Percentiles rank a stretch among this genome's conserved stretches.
Conservation (phyloP, 1,140 invertebrate genomes). For the Drosophila murphyi region DNA sequence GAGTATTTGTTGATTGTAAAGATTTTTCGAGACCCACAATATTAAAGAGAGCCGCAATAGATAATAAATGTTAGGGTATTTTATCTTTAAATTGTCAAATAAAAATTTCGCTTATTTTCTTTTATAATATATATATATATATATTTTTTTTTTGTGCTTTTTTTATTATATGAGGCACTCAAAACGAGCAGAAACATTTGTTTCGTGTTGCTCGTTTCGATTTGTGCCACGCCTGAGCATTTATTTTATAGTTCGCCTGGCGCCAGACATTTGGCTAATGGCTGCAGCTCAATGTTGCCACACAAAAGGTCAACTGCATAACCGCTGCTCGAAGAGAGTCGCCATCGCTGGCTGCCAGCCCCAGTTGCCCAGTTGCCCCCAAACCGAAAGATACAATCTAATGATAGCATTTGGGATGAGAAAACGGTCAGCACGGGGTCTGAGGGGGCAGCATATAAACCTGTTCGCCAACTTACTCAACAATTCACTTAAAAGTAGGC, state of each 20-base stretch:
- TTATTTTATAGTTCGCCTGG: conserved; percentile 75
- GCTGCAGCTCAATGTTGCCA: conserved; percentile 26
- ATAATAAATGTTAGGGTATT: neutral
- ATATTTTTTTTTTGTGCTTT: neutral
- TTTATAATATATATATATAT: neutral
- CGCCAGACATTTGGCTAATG: conserved; percentile 74
- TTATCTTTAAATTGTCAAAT: neutral
- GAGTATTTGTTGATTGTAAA: neutral
- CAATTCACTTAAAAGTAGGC: conserved; percentile 24
- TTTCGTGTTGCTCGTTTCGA: conserved; percentile 41
- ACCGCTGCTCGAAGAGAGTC: neutral
- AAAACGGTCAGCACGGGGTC: conserved; percentile 5
- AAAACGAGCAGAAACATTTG: conserved; percentile 34
- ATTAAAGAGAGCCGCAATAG: too few species aligned
- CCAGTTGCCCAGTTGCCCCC: neutral
- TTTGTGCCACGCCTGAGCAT: conserved; percentile 60
- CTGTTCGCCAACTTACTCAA: conserved; percentile 29
- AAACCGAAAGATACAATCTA: neutral
- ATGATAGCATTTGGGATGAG: conserved; percentile 18
- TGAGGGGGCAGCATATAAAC: neutral
- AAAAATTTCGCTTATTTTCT: neutral
- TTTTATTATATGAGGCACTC: conserved; percentile 25
- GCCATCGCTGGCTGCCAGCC: neutral
- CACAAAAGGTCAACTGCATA: conserved; percentile 71
- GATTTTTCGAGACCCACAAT: too few species aligned